Evolutionary conservation across 2,113 vertebrate species (phyloP).

Genomic region (Protobothrops flavoviridis): DNA sequence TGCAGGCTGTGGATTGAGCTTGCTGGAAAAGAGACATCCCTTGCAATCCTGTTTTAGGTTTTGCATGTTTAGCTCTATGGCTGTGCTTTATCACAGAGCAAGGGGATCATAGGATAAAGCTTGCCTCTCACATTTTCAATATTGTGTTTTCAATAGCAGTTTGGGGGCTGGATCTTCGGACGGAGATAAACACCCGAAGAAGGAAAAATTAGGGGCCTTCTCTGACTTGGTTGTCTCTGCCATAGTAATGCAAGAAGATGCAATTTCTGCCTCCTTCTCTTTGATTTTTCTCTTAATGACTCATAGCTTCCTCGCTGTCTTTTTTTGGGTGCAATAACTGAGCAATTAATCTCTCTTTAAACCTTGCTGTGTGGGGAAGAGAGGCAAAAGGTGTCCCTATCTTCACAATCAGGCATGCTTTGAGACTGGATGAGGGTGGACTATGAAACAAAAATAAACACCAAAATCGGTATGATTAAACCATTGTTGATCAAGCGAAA

Average conservation of each 20-base stretch:
- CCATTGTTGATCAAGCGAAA: background rate
- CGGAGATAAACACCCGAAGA: background rate
- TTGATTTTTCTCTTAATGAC: background rate
- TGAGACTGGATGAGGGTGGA: background rate
- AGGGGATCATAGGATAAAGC: background rate
- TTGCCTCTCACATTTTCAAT: background rate
- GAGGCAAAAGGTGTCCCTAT: background rate
- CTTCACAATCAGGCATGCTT: no score
- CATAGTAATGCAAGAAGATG: background rate
- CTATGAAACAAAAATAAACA: background rate
- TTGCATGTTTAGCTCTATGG: background rate
- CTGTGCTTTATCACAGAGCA: background rate
- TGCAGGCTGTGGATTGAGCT: background rate
- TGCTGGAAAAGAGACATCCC: background rate
- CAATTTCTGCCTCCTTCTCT: background rate
- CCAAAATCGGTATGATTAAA: background rate
- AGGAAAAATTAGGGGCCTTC: background rate
- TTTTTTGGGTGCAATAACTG: background rate
- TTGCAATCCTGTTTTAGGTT: background rate
- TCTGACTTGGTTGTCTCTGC: background rate
- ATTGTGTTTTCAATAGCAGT: background rate
- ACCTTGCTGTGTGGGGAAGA: background rate
- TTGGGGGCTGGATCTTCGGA: background rate
- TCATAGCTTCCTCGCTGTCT: background rate
- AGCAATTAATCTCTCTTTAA: constrained; percentile 9